Conservation (phyloP, 2,797 vertebrate species). For the Lateolabrax maculatus region DNA sequence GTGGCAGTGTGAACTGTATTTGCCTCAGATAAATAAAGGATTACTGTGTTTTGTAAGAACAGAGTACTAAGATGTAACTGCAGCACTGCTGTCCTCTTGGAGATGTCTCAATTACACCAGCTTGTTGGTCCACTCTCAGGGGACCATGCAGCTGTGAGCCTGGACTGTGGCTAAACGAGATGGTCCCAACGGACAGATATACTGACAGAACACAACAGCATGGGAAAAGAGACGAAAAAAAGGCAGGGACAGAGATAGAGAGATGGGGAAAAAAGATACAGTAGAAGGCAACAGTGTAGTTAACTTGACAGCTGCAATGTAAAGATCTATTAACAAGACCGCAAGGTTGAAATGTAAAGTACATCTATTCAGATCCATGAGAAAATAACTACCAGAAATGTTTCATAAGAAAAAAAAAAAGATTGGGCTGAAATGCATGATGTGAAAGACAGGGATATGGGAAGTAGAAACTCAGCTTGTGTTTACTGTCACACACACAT, state of each 20-base stretch:
- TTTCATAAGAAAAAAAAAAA: not conserved
- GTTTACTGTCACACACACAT: slow-evolving; percentile 42
- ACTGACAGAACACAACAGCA: slow-evolving; percentile 43
- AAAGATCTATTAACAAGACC: slow-evolving; percentile 7
- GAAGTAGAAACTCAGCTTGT: slow-evolving; percentile 46
- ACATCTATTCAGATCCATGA: not conserved
- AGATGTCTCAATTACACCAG: slow-evolving; percentile 68
- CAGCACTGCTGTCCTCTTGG: slow-evolving; percentile 37
- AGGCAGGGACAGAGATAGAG: not conserved
- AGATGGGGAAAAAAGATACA: not conserved
- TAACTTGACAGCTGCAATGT: slow-evolving; percentile 7
- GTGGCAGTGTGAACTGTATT: not conserved
- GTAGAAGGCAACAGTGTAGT: not conserved
- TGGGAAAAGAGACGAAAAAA: slow-evolving; percentile 30
- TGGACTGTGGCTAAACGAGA: slow-evolving; percentile 66
- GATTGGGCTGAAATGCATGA: not conserved
- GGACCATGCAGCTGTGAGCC: slow-evolving; percentile 65
- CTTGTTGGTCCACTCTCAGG: slow-evolving; percentile 53
- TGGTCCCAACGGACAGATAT: slow-evolving; percentile 56
- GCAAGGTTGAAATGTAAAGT: not conserved
- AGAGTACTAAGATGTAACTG: not conserved
- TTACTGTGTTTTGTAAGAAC: not conserved
- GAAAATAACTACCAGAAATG: not conserved
- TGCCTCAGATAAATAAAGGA: slow-evolving; percentile 5
- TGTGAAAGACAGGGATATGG: slow-evolving; percentile 32